phyloP scores from a whole-genome alignment of 2,113 vertebrate genomes.

The Holacanthus passer region DNA sequence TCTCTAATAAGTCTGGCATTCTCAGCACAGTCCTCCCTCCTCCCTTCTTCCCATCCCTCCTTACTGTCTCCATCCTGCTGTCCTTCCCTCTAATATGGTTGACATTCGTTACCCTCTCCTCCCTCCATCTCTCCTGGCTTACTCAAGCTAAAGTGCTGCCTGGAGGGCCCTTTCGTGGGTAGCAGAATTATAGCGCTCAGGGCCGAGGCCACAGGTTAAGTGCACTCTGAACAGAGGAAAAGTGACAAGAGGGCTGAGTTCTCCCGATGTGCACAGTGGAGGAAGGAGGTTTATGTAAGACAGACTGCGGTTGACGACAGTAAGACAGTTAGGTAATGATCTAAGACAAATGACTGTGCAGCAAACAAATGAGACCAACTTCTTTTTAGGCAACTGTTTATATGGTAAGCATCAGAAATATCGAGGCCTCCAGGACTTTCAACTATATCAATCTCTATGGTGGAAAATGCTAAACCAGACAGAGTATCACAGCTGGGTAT shows the following conservation, averaged over 20 bases:
- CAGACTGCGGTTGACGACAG: slow-evolving; percentile 10
- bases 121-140: slow-evolving; percentile 48
- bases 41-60: slow-evolving; percentile 26
- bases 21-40: slow-evolving; percentile 29
- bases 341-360: slow-evolving; percentile 11
- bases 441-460: slow-evolving; percentile 3
- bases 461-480: background rate
- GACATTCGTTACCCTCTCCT: slow-evolving; percentile 67
- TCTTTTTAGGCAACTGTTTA: background rate
- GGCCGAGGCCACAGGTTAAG: slow-evolving; percentile 68
- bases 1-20: slow-evolving; percentile 73
- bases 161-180: slow-evolving; percentile 58
- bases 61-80: slow-evolving; percentile 49
- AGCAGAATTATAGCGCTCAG: slow-evolving; percentile 57
- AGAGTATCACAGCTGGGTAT: background rate
- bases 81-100: slow-evolving; percentile 64
- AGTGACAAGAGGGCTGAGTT: slow-evolving; percentile 42
- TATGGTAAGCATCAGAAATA: background rate
- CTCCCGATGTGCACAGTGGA: slow-evolving; percentile 24
- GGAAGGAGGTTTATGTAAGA: slow-evolving; percentile 50
- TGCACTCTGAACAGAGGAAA: slow-evolving; percentile 62
- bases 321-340: slow-evolving; percentile 9
- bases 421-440: background rate
- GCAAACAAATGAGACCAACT: background rate
- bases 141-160: slow-evolving; percentile 66